These are phyloP conservation scores for Platycercus adscitus DNA, from an alignment of 2,113 vertebrate genomes.

Conservation along the genomic window DNA sequence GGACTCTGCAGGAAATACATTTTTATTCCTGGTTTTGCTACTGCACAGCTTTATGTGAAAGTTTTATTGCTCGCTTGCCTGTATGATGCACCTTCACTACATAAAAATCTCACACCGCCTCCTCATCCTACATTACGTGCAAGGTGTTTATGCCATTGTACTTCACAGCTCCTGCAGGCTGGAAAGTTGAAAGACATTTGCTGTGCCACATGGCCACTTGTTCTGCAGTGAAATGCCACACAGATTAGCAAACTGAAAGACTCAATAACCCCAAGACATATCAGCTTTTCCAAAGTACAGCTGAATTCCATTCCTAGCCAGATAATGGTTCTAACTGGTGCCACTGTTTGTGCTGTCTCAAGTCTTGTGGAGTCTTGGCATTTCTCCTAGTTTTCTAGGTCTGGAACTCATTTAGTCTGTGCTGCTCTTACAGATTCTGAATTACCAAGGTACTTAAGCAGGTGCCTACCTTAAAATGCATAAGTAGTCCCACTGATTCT, in stretches of 20 bases:
- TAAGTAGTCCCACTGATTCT: background rate
- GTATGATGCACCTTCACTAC: background rate
- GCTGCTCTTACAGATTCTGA: background rate
- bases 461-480: conserved; percentile 7
- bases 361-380: background rate
- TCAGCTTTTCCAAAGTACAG: conserved; percentile 40
- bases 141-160: background rate
- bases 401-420: conserved; percentile 25
- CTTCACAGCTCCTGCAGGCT: background rate
- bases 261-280: background rate
- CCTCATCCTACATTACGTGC: background rate
- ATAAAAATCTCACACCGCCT: background rate
- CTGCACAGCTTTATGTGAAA: background rate
- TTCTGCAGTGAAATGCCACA: background rate
- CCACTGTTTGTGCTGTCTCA: background rate
- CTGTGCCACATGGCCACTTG: background rate
- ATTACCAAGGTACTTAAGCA: conserved; percentile 27
- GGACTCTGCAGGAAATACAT: background rate
- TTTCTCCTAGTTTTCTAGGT: background rate
- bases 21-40: conserved; percentile 3
- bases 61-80: background rate
- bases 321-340: conserved; percentile 33
- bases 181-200: background rate
- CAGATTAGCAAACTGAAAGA: background rate
- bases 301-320: conserved; percentile 41